Conservation (phyloP, 2,113 vertebrate species). For the Notothenia rossii region DNA sequence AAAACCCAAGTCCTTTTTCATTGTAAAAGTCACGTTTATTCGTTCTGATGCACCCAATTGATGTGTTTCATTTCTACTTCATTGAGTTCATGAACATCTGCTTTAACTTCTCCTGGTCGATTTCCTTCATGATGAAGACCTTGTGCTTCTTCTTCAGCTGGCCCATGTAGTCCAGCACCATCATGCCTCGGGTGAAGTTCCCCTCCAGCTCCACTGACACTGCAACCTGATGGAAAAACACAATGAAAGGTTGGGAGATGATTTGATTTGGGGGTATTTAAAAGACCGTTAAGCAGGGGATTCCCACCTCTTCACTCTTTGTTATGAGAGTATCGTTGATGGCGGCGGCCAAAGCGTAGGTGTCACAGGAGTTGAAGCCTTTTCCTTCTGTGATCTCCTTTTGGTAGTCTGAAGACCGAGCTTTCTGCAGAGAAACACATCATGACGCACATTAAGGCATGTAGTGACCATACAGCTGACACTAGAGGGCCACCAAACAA, state of each 20-base stretch:
- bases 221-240: constrained; percentile 41
- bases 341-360: constrained; percentile 83
- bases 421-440: constrained; percentile 26
- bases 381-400: constrained; percentile 57
- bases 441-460: not conserved
- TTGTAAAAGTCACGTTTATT: not conserved
- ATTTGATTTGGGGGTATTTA: not conserved
- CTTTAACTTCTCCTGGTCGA: constrained; percentile 78
- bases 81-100: constrained; percentile 75
- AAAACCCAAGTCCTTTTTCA: no score
- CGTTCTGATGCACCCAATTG: not conserved
- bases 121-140: constrained; percentile 76
- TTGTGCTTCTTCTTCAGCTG: constrained; percentile 78
- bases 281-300: not conserved
- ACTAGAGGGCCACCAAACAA: no score
- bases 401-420: constrained; percentile 14
- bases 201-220: constrained; percentile 80
- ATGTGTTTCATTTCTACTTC: constrained; percentile 51
- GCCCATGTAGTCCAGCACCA: constrained; percentile 79
- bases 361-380: constrained; percentile 82
- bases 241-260: accelerated
- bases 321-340: constrained; percentile 72
- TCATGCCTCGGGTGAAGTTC: constrained; percentile 78
- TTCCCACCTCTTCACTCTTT: constrained; percentile 48
- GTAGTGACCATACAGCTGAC: no score